phyloP scores from a whole-genome alignment of 2,113 vertebrate species.

The Mandrillus leucophaeus region DNA sequence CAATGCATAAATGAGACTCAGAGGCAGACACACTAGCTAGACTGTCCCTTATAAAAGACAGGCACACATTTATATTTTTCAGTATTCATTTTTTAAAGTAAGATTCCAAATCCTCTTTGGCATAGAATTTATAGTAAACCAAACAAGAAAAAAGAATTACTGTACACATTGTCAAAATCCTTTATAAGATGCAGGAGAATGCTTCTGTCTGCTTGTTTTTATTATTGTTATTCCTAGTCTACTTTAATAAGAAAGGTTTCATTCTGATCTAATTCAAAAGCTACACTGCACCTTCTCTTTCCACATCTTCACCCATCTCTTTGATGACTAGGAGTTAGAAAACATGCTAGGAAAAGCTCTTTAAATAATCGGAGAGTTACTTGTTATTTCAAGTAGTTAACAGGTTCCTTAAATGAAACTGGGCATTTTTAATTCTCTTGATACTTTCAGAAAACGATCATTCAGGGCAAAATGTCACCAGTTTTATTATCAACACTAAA shows the following conservation, averaged over 20 bases:
- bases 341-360: background rate
- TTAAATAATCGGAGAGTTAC: background rate
- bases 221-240: background rate
- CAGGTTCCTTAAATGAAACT: background rate
- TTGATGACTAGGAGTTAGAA: slow-evolving; percentile 21
- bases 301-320: background rate
- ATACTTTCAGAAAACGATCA: slow-evolving; percentile 4
- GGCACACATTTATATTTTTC: background rate
- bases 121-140: slow-evolving; percentile 24
- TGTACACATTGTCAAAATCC: background rate
- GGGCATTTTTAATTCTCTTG: background rate
- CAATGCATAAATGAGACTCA: background rate
- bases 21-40: background rate
- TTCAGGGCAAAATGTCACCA: slow-evolving; percentile 14
- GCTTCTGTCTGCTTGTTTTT: slow-evolving; percentile 5
- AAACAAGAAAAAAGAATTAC: background rate
- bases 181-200: background rate
- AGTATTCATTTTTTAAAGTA: slow-evolving; percentile 47
- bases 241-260: slow-evolving; percentile 29
- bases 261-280: slow-evolving; percentile 27
- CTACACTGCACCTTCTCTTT: background rate
- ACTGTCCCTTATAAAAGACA: background rate
- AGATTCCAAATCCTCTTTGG: slow-evolving; percentile 34
- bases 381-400: slow-evolving; percentile 31
- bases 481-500: slow-evolving; percentile 25